Evolutionary conservation across 1,140 invertebrate genomes (phyloP).

Genomic region (Pseudoatta argentina): DNA sequence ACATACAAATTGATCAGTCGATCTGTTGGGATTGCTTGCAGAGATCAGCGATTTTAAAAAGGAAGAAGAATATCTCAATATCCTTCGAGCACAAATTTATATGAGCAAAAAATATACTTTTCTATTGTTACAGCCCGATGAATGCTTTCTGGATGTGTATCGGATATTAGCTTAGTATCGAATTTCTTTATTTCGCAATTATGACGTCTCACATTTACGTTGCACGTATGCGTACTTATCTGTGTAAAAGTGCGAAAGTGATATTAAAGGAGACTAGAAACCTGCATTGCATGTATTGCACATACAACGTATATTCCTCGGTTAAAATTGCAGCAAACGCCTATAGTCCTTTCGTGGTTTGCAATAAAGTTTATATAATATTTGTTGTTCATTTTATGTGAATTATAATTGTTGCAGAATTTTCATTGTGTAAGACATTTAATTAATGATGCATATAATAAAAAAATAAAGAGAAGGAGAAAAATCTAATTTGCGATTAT

Average conservation of each 20-base stretch:
- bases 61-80: conserved; percentile 40
- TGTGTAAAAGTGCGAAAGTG: neutral
- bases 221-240: neutral
- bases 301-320: neutral
- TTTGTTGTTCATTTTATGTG: neutral
- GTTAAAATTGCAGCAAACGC: conserved; percentile 5
- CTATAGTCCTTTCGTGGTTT: too few relatives aligned
- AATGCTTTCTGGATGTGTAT: conserved; percentile 19
- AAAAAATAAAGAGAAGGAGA: neutral
- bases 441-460: neutral
- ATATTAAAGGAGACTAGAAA: conserved; percentile 17
- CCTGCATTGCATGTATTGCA: neutral
- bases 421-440: neutral
- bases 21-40: conserved; percentile 7
- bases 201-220: neutral
- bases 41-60: conserved; percentile 28
- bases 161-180: conserved; percentile 8
- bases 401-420: neutral
- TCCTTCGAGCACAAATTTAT: conserved; percentile 33
- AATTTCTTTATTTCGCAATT: conserved; percentile 28
- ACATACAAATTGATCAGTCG: neutral
- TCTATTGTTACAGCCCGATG: conserved; percentile 20
- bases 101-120: conserved; percentile 27
- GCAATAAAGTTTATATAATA: neutral
- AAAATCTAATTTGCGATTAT: neutral